These are phyloP conservation scores for Chymomyza costata DNA, from an alignment of 1,140 invertebrate genomes.

Conservation along the genomic window DNA sequence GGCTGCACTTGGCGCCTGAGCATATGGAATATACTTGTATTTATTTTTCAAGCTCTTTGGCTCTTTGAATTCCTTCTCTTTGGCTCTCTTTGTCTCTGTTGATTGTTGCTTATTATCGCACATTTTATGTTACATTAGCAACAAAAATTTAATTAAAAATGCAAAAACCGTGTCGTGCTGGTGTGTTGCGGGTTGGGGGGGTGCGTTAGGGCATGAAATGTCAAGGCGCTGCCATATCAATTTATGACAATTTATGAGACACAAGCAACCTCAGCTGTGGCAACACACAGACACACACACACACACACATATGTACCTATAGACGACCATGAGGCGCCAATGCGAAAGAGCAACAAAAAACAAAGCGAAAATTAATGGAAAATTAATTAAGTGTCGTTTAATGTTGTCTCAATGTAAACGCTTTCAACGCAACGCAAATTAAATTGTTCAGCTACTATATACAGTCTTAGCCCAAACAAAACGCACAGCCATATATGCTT, in stretches of 20 bases:
- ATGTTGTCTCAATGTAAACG: slow-evolving; percentile 71
- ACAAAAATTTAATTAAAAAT: slow-evolving; percentile 35
- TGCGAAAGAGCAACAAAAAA: slow-evolving; percentile 14
- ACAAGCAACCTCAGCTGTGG: slow-evolving; percentile 4
- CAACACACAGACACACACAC: neutral
- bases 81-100: no score
- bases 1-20: no score
- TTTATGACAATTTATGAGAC: slow-evolving; percentile 18
- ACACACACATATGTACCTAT: neutral
- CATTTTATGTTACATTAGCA: slow-evolving; percentile 24
- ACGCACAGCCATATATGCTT: neutral
- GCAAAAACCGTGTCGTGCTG: slow-evolving; percentile 25
- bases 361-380: slow-evolving; percentile 62
- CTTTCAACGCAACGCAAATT: slow-evolving; percentile 67
- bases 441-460: slow-evolving; percentile 42
- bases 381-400: slow-evolving; percentile 70
- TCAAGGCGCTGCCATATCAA: slow-evolving; percentile 32
- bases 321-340: slow-evolving; percentile 1
- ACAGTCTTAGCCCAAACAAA: neutral
- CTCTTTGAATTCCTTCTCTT: no score
- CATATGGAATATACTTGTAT: slow-evolving; percentile 10
- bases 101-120: neutral
- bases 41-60: no score
- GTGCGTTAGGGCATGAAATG: no score
- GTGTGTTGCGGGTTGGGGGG: no score